A percentile compares a stretch with the other conserved stretches of the same genome.
Evolutionary conservation across 2,888 invertebrate species (phyloP).

Genomic region (Oasisia sp.): DNA sequence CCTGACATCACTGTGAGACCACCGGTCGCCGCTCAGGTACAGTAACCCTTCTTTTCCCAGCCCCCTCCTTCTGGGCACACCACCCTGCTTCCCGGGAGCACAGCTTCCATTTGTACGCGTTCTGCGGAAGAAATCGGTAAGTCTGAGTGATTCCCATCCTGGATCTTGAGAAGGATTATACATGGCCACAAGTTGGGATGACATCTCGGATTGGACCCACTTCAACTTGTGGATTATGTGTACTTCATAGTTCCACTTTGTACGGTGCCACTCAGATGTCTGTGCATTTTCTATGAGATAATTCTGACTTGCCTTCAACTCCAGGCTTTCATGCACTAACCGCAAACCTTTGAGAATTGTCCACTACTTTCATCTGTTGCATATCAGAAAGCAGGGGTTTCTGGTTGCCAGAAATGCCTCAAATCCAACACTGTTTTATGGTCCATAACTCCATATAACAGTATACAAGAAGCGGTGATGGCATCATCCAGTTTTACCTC

Average conservation of each 20-base stretch:
- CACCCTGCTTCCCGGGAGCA: neutral
- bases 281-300: neutral
- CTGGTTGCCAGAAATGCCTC: too few species aligned
- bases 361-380: too few species aligned
- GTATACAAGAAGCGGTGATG: too few species aligned
- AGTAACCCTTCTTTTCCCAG: neutral
- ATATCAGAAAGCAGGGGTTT: too few species aligned
- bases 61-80: neutral
- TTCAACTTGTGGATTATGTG: neutral
- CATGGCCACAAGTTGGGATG: neutral
- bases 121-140: slow-evolving; percentile 2
- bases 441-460: too few species aligned
- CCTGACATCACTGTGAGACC: neutral
- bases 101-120: neutral
- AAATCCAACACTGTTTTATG: too few species aligned
- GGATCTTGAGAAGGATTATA: neutral
- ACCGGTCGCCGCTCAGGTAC: neutral
- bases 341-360: neutral
- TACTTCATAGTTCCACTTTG: neutral
- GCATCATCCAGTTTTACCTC: too few species aligned
- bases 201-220: neutral
- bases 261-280: neutral
- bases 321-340: neutral
- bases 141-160: neutral
- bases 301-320: neutral